Conservation (phyloP, 1,140 invertebrate genomes). For the Leptopilina clavipes region DNA sequence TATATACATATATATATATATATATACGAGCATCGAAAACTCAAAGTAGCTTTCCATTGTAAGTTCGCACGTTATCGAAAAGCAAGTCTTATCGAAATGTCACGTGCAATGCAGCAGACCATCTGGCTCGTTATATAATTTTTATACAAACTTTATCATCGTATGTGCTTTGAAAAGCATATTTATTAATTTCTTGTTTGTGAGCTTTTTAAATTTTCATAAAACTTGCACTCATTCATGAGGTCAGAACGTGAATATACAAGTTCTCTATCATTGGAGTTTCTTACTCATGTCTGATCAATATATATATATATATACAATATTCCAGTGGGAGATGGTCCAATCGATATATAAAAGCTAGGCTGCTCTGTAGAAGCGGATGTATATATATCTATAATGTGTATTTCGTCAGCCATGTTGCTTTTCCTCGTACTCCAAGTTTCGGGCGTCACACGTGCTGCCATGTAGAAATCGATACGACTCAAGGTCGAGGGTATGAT, state of each 20-base stretch:
- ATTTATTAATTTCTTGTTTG: conserved; percentile 3
- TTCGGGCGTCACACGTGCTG: conserved; percentile 35
- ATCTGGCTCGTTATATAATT: conserved; percentile 27
- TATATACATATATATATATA: no score
- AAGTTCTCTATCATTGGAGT: not conserved
- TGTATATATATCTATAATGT: not conserved
- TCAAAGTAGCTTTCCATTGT: conserved; percentile 25
- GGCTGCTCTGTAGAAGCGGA: not conserved
- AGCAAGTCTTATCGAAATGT: conserved; percentile 7
- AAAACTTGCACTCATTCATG: conserved; percentile 37
- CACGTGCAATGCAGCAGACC: conserved; percentile 27
- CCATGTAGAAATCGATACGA: conserved; percentile 47
- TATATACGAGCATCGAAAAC: no score
- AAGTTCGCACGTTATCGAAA: not conserved
- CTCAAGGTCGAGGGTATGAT: conserved; percentile 52
- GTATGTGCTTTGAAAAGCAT: not conserved
- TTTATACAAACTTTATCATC: conserved; percentile 17
- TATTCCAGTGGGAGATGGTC: not conserved
- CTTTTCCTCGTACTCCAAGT: conserved; percentile 25
- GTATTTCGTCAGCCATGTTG: conserved; percentile 20
- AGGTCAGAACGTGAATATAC: conserved; percentile 17
- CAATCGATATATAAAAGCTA: not conserved
- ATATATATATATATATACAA: not conserved
- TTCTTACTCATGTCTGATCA: conserved; percentile 26
- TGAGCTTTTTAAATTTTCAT: not conserved